These are phyloP conservation scores for Beroe forskalii DNA, from an alignment of 37 sponge, comb jelly and placozoan genomes.

Conservation along the genomic window DNA sequence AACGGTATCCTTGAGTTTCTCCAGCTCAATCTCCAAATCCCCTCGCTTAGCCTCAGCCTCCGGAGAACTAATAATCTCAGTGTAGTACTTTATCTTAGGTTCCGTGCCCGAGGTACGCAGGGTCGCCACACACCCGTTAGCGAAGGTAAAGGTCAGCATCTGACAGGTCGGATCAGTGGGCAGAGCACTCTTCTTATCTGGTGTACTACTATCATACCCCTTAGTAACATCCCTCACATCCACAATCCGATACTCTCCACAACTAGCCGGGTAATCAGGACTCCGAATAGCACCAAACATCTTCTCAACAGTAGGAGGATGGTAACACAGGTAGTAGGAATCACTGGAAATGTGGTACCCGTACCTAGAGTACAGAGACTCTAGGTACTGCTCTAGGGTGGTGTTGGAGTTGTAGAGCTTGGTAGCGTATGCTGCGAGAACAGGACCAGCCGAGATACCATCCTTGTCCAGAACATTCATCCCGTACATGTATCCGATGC, in stretches of 20 bases:
- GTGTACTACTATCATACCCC: slow-evolving; percentile 87
- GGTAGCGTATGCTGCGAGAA: slow-evolving; percentile 77
- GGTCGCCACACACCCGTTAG: slow-evolving; percentile 85
- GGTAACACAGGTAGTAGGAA: slow-evolving; percentile 83
- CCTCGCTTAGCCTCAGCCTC: slow-evolving; percentile 43
- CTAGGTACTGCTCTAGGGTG: slow-evolving; percentile 76
- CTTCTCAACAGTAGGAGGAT: slow-evolving; percentile 67
- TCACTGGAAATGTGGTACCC: slow-evolving; percentile 70
- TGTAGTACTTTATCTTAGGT: slow-evolving; percentile 98
- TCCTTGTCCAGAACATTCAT: slow-evolving; percentile 93
- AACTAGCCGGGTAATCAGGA: slow-evolving; percentile 74
- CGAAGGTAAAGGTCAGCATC: slow-evolving; percentile 86
- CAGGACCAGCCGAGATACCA: slow-evolving; percentile 89
- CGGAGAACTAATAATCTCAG: slow-evolving; percentile 75
- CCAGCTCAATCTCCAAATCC: slow-evolving; percentile 35
- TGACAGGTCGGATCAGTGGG: slow-evolving; percentile 78
- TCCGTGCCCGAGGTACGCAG: slow-evolving; percentile 97
- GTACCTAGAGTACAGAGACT: slow-evolving; percentile 76
- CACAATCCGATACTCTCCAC: slow-evolving; percentile 68
- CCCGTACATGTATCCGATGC: slow-evolving; percentile 97
- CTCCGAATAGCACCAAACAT: slow-evolving; percentile 74
- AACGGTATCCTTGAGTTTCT: slow-evolving; percentile 16
- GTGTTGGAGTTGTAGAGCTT: slow-evolving; percentile 73
- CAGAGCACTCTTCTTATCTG: slow-evolving; percentile 77
- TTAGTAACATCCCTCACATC: slow-evolving; percentile 84